Evolutionary conservation across 92 coral and sea anemone genomes (phyloP).

Genomic region (Palythoa caribaeorum): DNA sequence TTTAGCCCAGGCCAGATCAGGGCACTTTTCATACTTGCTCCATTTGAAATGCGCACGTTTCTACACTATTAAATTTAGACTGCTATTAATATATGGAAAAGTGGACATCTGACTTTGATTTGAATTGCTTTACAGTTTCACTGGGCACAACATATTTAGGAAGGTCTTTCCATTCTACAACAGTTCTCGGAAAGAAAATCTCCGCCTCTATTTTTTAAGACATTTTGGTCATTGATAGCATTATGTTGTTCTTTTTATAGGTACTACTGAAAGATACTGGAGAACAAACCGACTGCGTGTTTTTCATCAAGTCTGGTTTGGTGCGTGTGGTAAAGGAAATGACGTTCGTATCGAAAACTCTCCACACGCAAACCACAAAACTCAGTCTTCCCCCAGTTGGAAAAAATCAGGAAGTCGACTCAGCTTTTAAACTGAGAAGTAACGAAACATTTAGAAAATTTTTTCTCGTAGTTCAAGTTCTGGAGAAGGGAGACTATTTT

Average conservation of each 20-base stretch:
- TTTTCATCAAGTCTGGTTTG: conserved; percentile 84
- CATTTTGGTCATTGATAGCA: not conserved
- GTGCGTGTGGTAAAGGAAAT: conserved; percentile 89
- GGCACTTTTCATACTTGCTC: too few species aligned
- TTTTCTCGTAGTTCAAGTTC: conserved; percentile 70
- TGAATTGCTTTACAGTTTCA: too few species aligned
- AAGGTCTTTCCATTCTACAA: too few species aligned
- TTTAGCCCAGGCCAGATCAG: too few species aligned
- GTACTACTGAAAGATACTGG: conserved; percentile 68
- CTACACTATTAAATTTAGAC: too few species aligned
- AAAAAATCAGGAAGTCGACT: conserved; percentile 5
- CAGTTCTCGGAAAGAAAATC: too few species aligned
- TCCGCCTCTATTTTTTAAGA: not conserved
- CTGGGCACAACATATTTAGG: too few species aligned
- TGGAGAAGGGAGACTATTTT: conserved; percentile 82
- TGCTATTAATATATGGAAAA: too few species aligned
- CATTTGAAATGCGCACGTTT: too few species aligned
- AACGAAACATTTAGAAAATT: conserved; percentile 60
- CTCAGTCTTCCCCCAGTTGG: conserved; percentile 76
- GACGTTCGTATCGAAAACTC: conserved; percentile 65
- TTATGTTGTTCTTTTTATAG: conserved; percentile 25
- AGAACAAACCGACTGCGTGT: conserved; percentile 64
- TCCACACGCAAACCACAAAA: conserved; percentile 63
- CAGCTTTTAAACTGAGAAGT: conserved; percentile 38
- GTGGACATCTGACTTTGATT: too few species aligned